Base-by-base conservation (phyloP, 2,113 vertebrate genomes). In the Echinops telfairi region DNA sequence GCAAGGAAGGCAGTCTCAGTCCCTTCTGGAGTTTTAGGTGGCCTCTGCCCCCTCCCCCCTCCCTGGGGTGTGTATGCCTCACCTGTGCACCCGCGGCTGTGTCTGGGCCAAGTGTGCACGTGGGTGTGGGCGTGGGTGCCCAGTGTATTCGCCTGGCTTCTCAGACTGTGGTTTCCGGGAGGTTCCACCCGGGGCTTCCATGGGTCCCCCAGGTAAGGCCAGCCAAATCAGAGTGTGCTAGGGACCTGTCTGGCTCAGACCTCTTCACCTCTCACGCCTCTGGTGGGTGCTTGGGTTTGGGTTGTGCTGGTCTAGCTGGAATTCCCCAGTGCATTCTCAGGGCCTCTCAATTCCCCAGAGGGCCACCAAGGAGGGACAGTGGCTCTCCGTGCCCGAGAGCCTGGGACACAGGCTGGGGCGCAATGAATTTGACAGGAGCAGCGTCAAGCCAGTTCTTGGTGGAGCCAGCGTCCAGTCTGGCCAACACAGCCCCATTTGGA, bases 21-120 rank as follows among this genome's bases (percentile, higher is more conserved):
- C 88, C 11, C 77, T 68, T 64, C 57, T 80, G 53, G 36, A 47
- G 80, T 43, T 38, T 92, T 82, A 86, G 83, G 92, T 94, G 27
- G 38, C 58, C 36, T 88, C 77, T 27, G 1, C 57, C 47, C 27
- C 36, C 85, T n/a, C 62, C 68, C 40, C 9, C 23, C 82, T 40
- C 60, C 84, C 79, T 1, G 14, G 57, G 58, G 6, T 7, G 19
- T 29, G 62, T 16, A 53, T 23, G 70, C 91, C 81, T 38, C 77
- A 19, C 95, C 81, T 53, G 47, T 58, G 38, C 36, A 68, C 12
- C 0, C 11, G 0, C 40, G 85, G 33, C 89, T 53, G 1, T 33
- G 57, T 53, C 80, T 25, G 36, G 33, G 31, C 6, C 20, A 2
- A 6, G 38, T 53, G 83, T 89, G 57, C 60, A 27, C 1, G 0